phyloP scores from a whole-genome alignment of 2,797 vertebrate species.

The Staurois parvus region DNA sequence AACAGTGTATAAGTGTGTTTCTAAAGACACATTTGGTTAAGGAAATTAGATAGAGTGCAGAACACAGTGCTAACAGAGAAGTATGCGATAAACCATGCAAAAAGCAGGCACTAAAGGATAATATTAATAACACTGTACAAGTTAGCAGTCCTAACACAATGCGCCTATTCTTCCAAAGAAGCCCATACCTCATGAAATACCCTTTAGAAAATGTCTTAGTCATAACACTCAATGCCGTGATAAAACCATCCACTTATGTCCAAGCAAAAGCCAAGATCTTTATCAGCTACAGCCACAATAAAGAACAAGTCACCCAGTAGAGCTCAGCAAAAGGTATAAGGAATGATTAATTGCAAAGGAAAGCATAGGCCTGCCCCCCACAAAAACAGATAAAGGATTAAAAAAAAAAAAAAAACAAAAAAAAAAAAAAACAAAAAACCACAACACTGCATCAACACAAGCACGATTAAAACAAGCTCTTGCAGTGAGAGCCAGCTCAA shows the following conservation, averaged over 20 bases:
- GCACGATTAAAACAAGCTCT: conserved; percentile 8
- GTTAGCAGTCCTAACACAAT: conserved; percentile 32
- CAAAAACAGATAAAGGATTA: not conserved
- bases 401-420: no score
- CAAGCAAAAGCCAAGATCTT: not conserved
- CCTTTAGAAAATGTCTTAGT: not conserved
- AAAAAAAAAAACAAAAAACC: no score
- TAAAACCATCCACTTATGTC: not conserved
- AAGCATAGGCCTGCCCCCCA: not conserved
- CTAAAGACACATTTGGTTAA: conserved; percentile 20
- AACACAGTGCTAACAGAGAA: not conserved
- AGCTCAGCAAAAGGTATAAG: conserved; percentile 8
- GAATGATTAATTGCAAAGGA: conserved; percentile 17
- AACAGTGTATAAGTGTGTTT: not conserved
- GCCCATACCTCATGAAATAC: not conserved
- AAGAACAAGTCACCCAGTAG: conserved; percentile 3
- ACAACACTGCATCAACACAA: not conserved
- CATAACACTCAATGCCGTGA: not conserved
- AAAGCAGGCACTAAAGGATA: not conserved
- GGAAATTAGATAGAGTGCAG: not conserved
- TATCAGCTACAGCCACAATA: conserved; percentile 4
- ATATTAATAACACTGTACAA: not conserved
- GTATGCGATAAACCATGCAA: conserved; percentile 18
- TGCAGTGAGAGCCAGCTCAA: conserved; percentile 51
- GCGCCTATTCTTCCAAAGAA: not conserved